Conservation (phyloP, 2,888 invertebrate genomes). For the Archips xylosteana region DNA sequence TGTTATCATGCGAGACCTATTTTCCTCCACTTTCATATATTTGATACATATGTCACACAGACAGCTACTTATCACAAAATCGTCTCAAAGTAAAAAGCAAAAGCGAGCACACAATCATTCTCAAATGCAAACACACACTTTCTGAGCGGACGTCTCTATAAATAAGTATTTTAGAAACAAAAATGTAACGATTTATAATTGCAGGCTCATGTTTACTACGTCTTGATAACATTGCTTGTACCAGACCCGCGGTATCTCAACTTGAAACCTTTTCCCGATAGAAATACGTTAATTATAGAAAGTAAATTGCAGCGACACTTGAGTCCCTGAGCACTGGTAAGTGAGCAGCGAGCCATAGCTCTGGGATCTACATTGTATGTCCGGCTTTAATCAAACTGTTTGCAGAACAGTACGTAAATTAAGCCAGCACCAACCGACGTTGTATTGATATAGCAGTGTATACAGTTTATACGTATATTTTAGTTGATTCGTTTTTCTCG, state of each 20-base stretch:
- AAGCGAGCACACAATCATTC: no score
- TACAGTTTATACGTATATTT: constrained; percentile 4
- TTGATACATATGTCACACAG: no score
- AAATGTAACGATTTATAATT: no score
- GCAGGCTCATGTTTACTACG: not conserved
- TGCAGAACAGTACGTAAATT: constrained; percentile 11
- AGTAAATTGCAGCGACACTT: constrained; percentile 24
- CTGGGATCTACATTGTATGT: constrained; percentile 19
- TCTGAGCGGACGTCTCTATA: no score
- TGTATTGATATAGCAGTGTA: not conserved
- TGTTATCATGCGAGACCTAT: no score
- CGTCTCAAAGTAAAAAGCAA: no score
- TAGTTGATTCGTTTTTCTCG: not conserved
- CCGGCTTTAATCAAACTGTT: constrained; percentile 22
- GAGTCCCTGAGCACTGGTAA: constrained; percentile 1
- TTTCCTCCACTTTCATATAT: no score
- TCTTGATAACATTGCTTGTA: not conserved
- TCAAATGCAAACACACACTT: no score
- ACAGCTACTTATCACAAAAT: no score
- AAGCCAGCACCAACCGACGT: not conserved
- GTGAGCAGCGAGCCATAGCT: constrained; percentile 13
- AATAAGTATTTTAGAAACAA: no score
- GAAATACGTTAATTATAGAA: constrained; percentile 29
- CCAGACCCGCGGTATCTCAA: not conserved
- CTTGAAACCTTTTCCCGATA: constrained; percentile 18